Percentiles rank a stretch among this genome's conserved stretches.
These are phyloP conservation scores for Dysdera silvatica DNA, from an alignment of 1,140 invertebrate genomes.

Conservation along the genomic window DNA sequence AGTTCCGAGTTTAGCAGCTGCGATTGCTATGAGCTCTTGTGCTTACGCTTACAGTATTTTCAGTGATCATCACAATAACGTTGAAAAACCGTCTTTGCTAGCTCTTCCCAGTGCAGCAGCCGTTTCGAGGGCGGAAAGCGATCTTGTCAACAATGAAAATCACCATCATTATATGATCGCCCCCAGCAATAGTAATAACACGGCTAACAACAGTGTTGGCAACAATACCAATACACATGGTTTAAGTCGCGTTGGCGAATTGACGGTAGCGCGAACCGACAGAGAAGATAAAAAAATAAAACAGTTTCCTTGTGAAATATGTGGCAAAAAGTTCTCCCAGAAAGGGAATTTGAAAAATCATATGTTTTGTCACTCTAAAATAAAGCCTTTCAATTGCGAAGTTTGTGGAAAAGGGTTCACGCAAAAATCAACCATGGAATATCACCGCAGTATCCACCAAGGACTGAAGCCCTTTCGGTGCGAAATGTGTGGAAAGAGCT, in stretches of 20 bases:
- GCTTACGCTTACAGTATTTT: conserved; percentile 29
- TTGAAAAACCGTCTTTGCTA: conserved; percentile 27
- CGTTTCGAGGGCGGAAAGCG: conserved; percentile 22
- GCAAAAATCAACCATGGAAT: conserved; percentile 87
- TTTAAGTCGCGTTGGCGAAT: not conserved
- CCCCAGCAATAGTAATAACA: conserved; percentile 18
- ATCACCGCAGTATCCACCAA: conserved; percentile 90
- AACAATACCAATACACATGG: not conserved
- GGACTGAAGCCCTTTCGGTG: conserved; percentile 64
- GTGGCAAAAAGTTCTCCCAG: conserved; percentile 62
- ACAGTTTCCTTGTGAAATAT: conserved; percentile 45
- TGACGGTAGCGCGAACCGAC: not conserved
- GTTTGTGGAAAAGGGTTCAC: conserved; percentile 80
- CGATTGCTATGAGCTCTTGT: conserved; percentile 29
- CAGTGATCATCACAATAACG: conserved; percentile 23
- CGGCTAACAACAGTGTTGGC: not conserved
- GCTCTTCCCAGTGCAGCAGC: conserved; percentile 22
- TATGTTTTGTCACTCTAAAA: conserved; percentile 82
- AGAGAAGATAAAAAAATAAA: conserved; percentile 31
- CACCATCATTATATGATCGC: conserved; percentile 19
- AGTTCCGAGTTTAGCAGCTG: conserved; percentile 27
- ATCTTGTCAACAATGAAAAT: conserved; percentile 20
- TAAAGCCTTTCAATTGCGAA: conserved; percentile 84
- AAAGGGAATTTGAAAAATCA: conserved; percentile 85
- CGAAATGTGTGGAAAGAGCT: conserved; percentile 48